phyloP scores from a whole-genome alignment of 2,113 vertebrate species.

The Osmerus eperlanus region DNA sequence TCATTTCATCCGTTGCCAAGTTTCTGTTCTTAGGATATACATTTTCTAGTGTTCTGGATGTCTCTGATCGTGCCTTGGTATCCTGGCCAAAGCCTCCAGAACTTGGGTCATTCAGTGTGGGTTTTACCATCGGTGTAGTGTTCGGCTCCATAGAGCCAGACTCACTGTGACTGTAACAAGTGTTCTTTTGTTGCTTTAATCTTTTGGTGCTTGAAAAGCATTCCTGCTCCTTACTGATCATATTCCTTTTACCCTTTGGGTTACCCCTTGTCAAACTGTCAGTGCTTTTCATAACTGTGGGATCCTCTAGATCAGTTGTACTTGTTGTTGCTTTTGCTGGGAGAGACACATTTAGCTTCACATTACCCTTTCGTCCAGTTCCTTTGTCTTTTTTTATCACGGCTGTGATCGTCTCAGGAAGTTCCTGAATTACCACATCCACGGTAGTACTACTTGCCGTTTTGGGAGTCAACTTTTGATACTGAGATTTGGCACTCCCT shows the following conservation, averaged over 20 bases:
- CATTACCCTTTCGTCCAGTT: neutral
- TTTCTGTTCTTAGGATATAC: neutral
- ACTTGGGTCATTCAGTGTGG: slow-evolving; percentile 16
- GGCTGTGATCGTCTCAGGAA: neutral
- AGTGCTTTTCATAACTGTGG: neutral
- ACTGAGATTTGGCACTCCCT: neutral
- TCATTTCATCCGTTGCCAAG: neutral
- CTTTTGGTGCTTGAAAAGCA: slow-evolving; percentile 12
- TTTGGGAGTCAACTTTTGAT: neutral
- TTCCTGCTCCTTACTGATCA: neutral
- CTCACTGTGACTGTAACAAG: neutral
- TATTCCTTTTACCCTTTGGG: neutral
- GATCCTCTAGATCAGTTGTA: slow-evolving; percentile 10
- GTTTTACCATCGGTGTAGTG: slow-evolving; percentile 16
- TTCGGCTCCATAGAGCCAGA: slow-evolving; percentile 33
- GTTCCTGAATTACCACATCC: neutral
- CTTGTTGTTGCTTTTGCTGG: neutral
- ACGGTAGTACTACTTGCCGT: neutral
- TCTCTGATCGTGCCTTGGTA: neutral
- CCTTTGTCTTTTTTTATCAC: slow-evolving; percentile 34
- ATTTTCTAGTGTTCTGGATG: neutral
- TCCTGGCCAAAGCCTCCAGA: neutral
- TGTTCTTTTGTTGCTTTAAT: neutral
- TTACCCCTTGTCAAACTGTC: neutral
- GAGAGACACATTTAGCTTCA: neutral